These are phyloP conservation scores for Benthosema pterotum DNA, from an alignment of 2,797 vertebrate genomes.

Conservation along the genomic window DNA sequence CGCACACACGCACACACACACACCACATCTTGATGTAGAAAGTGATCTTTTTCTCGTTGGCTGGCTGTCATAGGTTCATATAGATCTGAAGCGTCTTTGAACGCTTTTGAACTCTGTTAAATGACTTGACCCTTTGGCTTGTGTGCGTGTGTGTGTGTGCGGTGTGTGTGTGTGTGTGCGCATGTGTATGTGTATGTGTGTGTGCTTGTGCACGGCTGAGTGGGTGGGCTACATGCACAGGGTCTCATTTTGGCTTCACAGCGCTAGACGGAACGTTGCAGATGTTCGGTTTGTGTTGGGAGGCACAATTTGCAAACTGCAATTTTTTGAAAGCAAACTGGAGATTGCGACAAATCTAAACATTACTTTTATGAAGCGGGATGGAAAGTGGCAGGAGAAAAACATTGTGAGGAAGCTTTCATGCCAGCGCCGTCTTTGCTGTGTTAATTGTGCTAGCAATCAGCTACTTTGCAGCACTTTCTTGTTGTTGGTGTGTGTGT, in stretches of 20 bases:
- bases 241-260: conserved; percentile 70
- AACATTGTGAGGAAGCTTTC: conserved; percentile 66
- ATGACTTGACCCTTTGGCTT: conserved; percentile 92
- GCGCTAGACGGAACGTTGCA: conserved; percentile 53
- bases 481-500: conserved; percentile 32
- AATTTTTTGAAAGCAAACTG: conserved; percentile 77
- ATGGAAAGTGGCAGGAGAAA: conserved; percentile 51
- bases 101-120: conserved; percentile 95
- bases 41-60: conserved; percentile 58
- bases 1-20: conserved; percentile 20
- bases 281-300: conserved; percentile 69
- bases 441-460: conserved; percentile 76
- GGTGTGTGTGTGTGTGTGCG: conserved; percentile 34
- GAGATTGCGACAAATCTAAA: conserved; percentile 78
- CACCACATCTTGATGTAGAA: conserved; percentile 53
- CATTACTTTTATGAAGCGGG: conserved; percentile 70
- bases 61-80: conserved; percentile 85
- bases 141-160: conserved; percentile 48
- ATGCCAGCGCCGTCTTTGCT: conserved; percentile 70
- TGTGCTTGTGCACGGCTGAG: conserved; percentile 40
- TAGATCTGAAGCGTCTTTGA: conserved; percentile 93
- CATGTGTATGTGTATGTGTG: conserved; percentile 36
- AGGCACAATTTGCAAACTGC: no score
- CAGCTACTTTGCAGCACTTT: conserved; percentile 70
- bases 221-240: conserved; percentile 74